Conservation (phyloP, 2,797 vertebrate species). For the Erpetoichthys calabaricus region DNA sequence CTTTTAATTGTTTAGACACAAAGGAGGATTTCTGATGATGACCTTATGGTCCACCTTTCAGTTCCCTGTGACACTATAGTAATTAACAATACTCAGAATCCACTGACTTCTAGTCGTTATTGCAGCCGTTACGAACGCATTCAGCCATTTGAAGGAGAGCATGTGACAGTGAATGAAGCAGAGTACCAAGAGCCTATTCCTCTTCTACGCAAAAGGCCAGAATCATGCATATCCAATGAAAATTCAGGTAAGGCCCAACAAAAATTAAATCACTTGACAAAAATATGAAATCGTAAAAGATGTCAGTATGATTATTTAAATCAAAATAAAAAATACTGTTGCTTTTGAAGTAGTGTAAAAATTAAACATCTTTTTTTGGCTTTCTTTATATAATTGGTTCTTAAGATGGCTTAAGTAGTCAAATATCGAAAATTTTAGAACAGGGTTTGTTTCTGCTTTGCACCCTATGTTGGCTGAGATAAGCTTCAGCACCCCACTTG, state of each 20-base stretch:
- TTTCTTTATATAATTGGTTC: too few relatives aligned
- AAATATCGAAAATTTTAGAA: too few relatives aligned
- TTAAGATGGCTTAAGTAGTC: too few relatives aligned
- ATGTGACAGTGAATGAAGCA: constrained; percentile 40
- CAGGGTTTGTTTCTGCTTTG: too few relatives aligned
- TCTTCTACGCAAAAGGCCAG: constrained; percentile 41
- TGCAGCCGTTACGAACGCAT: constrained; percentile 73
- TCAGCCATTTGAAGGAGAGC: constrained; percentile 52
- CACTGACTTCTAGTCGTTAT: constrained; percentile 30
- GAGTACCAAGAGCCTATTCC: constrained; percentile 75
- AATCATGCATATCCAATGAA: constrained; percentile 33
- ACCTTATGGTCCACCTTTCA: constrained; percentile 77
- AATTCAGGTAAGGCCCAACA: constrained; percentile 46
- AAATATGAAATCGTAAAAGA: too few relatives aligned
- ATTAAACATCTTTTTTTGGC: too few relatives aligned
- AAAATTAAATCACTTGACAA: too few relatives aligned
- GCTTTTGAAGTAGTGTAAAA: too few relatives aligned
- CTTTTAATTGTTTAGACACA: constrained; percentile 48
- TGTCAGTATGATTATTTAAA: too few relatives aligned
- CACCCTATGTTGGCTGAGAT: too few relatives aligned
- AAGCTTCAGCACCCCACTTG: too few relatives aligned
- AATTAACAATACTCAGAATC: constrained; percentile 79
- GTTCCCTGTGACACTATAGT: constrained; percentile 77
- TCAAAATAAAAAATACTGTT: too few relatives aligned
- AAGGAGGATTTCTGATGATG: constrained; percentile 67